These are phyloP conservation scores for Eubucco bourcierii DNA, from an alignment of 2,113 vertebrate species.

Conservation along the genomic window DNA sequence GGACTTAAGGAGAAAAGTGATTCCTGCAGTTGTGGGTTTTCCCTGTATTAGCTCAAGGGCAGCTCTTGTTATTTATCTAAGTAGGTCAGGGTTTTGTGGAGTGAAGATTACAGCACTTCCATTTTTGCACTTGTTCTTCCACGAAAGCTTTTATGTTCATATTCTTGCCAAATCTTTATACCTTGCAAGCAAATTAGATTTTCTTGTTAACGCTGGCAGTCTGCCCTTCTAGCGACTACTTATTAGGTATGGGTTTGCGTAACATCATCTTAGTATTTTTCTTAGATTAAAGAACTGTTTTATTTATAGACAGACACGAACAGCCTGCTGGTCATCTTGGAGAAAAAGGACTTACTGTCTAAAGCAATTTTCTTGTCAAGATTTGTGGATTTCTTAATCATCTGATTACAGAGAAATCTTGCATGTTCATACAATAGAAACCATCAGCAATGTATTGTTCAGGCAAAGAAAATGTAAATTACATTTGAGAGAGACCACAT, in stretches of 20 bases:
- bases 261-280: slow-evolving; percentile 75
- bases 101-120: slow-evolving; percentile 83
- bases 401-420: slow-evolving; percentile 71
- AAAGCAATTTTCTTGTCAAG: slow-evolving; percentile 78
- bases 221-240: slow-evolving; percentile 53
- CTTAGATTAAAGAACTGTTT: slow-evolving; percentile 81
- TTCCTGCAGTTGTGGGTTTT: neutral
- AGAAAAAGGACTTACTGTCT: slow-evolving; percentile 59
- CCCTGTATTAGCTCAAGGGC: neutral
- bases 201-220: slow-evolving; percentile 69
- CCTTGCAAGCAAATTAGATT: slow-evolving; percentile 84
- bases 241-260: slow-evolving; percentile 37
- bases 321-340: slow-evolving; percentile 65
- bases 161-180: slow-evolving; percentile 75
- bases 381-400: slow-evolving; percentile 75
- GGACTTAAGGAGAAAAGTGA: neutral
- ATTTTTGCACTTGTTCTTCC: slow-evolving; percentile 77
- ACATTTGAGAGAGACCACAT: neutral
- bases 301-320: slow-evolving; percentile 75
- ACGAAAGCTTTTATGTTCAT: slow-evolving; percentile 75
- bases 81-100: slow-evolving; percentile 81
- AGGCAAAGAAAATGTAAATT: neutral
- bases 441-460: neutral
- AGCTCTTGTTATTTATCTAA: slow-evolving; percentile 50
- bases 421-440: neutral